phyloP scores from a whole-genome alignment of 2,797 vertebrate genomes.

The Alcedo quadribrachys region DNA sequence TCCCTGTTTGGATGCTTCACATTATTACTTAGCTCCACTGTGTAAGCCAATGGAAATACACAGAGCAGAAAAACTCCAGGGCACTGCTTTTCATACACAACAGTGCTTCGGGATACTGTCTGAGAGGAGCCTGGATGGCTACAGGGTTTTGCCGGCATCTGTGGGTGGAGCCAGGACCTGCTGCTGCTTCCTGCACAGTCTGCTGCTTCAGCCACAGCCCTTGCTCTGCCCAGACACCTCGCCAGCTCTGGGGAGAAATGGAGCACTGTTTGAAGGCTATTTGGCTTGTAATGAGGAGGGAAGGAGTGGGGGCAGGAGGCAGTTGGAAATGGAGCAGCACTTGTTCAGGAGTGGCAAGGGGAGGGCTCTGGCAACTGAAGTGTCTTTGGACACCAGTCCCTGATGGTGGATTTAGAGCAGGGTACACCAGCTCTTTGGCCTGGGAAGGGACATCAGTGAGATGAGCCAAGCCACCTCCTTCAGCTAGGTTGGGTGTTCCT shows the following conservation, averaged over 20 bases:
- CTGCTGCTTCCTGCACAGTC: neutral
- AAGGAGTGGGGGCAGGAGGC: neutral
- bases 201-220: neutral
- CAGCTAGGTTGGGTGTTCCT: neutral
- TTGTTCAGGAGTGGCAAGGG: neutral
- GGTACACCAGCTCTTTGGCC: neutral
- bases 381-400: neutral
- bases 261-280: neutral
- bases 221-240: neutral
- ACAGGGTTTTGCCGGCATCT: neutral
- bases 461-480: neutral
- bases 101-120: neutral
- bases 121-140: neutral
- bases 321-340: neutral
- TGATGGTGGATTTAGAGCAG: neutral
- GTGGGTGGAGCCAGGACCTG: neutral
- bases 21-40: neutral
- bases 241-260: neutral
- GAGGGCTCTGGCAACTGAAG: neutral
- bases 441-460: neutral
- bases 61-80: neutral
- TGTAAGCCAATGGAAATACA: neutral
- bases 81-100: neutral
- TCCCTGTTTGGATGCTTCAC: neutral
- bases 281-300: neutral